These are phyloP conservation scores for Limenitis camilla DNA, from an alignment of 2,888 invertebrate species.

Conservation along the genomic window DNA sequence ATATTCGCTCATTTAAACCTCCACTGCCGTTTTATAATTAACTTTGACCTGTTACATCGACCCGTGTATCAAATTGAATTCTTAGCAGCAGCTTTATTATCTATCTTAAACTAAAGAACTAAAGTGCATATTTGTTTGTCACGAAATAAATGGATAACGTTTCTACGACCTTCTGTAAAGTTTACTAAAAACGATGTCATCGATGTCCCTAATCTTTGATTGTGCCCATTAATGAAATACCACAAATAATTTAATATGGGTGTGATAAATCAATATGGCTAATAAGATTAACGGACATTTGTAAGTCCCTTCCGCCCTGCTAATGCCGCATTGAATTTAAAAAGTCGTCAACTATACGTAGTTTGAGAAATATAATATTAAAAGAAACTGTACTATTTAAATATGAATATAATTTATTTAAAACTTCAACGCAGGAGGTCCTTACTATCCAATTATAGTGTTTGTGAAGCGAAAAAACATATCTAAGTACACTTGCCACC, in stretches of 20 bases:
- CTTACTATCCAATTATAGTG: constrained; percentile 47
- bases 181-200: constrained; percentile 27
- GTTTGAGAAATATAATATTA: background rate
- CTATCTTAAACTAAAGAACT: constrained; percentile 3
- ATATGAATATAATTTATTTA: constrained; percentile 6
- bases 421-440: constrained; percentile 55
- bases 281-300: background rate
- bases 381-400: background rate
- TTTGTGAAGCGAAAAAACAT: constrained; percentile 43
- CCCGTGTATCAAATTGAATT: constrained; percentile 21
- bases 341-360: too few species aligned
- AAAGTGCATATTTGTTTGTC: constrained; percentile 4
- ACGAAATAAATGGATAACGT: constrained; percentile 22
- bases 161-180: constrained; percentile 27
- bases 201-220: constrained; percentile 23
- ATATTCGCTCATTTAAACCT: constrained; percentile 14
- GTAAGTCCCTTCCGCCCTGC: background rate
- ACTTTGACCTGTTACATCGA: constrained; percentile 21
- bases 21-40: constrained; percentile 18
- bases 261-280: constrained; percentile 1
- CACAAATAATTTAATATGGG: constrained; percentile 1
- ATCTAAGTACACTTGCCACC: constrained; percentile 43
- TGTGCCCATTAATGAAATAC: constrained; percentile 15
- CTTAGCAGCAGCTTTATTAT: constrained; percentile 8
- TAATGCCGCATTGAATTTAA: too few species aligned